A percentile compares a stretch with the other conserved stretches of the same genome.
These are phyloP conservation scores for Nematopogon swammerdamellus DNA, from an alignment of 2,888 invertebrate species.

Conservation along the genomic window DNA sequence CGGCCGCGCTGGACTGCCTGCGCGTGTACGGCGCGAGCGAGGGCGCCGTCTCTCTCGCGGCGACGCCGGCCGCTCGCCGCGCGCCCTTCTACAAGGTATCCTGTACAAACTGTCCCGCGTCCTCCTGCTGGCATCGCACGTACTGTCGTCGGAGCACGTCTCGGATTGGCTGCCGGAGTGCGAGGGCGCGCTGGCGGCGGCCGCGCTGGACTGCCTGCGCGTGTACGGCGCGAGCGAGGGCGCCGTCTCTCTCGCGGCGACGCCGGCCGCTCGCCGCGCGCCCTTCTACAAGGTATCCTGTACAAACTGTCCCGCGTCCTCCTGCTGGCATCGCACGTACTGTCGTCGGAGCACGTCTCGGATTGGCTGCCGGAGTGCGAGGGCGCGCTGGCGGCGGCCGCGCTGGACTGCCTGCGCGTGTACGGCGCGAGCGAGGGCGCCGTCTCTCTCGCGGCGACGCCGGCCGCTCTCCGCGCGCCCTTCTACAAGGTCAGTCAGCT, in stretches of 20 bases:
- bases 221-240: background rate
- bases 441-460: background rate
- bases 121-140: slow-evolving; percentile 8
- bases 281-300: too few species aligned
- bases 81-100: too few species aligned
- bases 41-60: background rate
- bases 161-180: too few species aligned
- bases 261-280: background rate
- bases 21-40: background rate
- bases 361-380: too few species aligned
- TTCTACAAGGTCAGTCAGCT: too few species aligned
- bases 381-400: too few species aligned
- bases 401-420: background rate
- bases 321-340: slow-evolving; percentile 8
- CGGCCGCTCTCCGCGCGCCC: background rate
- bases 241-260: background rate
- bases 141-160: slow-evolving; percentile 8
- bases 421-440: background rate
- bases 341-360: slow-evolving; percentile 5
- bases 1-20: background rate
- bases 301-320: slow-evolving; percentile 10
- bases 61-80: background rate
- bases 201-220: background rate
- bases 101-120: slow-evolving; percentile 9
- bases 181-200: background rate